These are phyloP conservation scores for Drosophila repletoides DNA, from an alignment of 1,140 invertebrate genomes.

Conservation along the genomic window DNA sequence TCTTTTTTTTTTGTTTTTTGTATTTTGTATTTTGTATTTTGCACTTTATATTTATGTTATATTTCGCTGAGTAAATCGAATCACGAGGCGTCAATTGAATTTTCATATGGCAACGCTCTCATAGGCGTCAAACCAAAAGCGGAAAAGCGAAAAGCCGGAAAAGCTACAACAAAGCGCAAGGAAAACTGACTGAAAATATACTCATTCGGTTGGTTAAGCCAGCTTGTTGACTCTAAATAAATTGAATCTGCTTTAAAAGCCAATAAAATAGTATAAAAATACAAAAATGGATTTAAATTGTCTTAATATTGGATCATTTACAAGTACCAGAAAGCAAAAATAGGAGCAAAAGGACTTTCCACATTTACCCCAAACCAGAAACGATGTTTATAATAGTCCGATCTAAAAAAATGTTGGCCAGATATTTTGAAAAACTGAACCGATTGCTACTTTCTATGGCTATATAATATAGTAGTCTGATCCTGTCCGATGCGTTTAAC, in stretches of 20 bases:
- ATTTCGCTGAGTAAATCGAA: constrained; percentile 46
- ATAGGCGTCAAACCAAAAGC: constrained; percentile 39
- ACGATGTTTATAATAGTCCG: no score
- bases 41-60: not conserved
- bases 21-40: constrained; percentile 2
- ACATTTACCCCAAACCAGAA: no score
- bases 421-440: no score
- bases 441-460: no score
- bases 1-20: not conserved
- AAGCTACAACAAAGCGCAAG: constrained; percentile 1
- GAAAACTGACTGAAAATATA: not conserved
- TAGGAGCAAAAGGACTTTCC: not conserved
- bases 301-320: no score
- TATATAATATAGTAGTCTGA: no score
- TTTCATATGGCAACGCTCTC: constrained; percentile 58
- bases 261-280: not conserved
- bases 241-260: not conserved
- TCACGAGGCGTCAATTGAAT: constrained; percentile 61
- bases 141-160: not conserved
- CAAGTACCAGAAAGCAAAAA: not conserved
- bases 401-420: no score
- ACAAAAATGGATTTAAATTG: not conserved
- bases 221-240: no score
- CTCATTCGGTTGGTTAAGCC: constrained; percentile 1
- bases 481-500: no score